phyloP scores from a whole-genome alignment of 2,888 invertebrate species.

The Xanthia icteritia region DNA sequence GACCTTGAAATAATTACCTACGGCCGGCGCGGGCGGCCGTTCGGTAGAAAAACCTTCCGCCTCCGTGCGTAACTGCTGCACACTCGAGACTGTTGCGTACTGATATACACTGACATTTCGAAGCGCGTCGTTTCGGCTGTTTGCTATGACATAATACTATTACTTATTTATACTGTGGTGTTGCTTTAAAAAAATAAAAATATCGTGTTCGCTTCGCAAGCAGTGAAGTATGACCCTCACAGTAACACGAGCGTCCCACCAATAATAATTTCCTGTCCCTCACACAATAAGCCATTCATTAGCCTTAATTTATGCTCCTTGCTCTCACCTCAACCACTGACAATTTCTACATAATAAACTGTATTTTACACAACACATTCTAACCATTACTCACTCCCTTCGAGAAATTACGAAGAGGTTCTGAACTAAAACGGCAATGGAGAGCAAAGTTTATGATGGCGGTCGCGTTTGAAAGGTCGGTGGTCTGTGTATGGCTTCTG shows the following conservation, averaged over 20 bases:
- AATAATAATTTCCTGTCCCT: constrained; percentile 89
- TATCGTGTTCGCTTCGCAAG: constrained; percentile 24
- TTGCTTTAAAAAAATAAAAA: constrained; percentile 6
- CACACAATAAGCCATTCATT: constrained; percentile 89
- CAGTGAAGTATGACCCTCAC: constrained; percentile 71
- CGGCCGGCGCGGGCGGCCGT: too few species aligned
- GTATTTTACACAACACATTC: constrained; percentile 62
- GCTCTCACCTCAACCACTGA: constrained; percentile 82
- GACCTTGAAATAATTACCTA: too few species aligned
- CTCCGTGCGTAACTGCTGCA: too few species aligned
- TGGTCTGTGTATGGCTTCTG: constrained; percentile 83
- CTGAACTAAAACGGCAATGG: constrained; percentile 78
- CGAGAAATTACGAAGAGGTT: constrained; percentile 62
- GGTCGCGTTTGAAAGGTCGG: constrained; percentile 71
- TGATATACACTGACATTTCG: too few species aligned
- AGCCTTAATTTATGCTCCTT: constrained; percentile 89
- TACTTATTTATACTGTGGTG: too few species aligned
- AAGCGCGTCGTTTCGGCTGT: too few species aligned
- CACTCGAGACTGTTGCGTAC: too few species aligned
- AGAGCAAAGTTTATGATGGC: constrained; percentile 72
- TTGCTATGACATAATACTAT: too few species aligned
- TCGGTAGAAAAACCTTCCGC: too few species aligned
- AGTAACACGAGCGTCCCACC: constrained; percentile 79
- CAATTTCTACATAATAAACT: constrained; percentile 71
- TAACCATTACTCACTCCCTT: constrained; percentile 71